Conservation (phyloP, 2,888 invertebrate species). For the Diachrysia chrysitis region DNA sequence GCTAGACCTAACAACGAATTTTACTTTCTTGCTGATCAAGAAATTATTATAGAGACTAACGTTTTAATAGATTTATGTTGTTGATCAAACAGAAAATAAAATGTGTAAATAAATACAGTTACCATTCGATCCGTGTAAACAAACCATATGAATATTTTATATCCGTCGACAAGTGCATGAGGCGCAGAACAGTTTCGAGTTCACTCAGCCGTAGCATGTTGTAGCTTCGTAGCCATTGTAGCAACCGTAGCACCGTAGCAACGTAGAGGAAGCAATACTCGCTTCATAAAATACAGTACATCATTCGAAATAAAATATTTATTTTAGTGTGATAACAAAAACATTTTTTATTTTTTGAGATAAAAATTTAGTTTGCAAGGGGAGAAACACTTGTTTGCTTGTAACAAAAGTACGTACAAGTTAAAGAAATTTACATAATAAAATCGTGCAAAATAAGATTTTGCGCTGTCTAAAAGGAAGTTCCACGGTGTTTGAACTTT, state of each 20-base stretch:
- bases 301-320: neutral
- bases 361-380: slow-evolving; percentile 16
- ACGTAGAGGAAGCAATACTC: slow-evolving; percentile 12
- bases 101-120: neutral
- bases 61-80: too few relatives aligned
- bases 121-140: slow-evolving; percentile 18
- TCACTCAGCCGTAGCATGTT: slow-evolving; percentile 58
- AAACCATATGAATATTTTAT: slow-evolving; percentile 40
- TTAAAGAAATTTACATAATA: slow-evolving; percentile 53
- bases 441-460: slow-evolving; percentile 55
- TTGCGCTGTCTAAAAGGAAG: slow-evolving; percentile 34
- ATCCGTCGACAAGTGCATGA: slow-evolving; percentile 22
- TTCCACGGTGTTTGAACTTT: slow-evolving; percentile 51
- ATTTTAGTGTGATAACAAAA: neutral
- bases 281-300: slow-evolving; percentile 19
- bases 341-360: slow-evolving; percentile 7
- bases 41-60: too few relatives aligned
- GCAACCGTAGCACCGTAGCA: slow-evolving; percentile 42
- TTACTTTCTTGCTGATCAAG: too few relatives aligned
- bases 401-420: slow-evolving; percentile 38
- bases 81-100: too few relatives aligned
- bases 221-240: slow-evolving; percentile 52
- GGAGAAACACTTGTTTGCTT: slow-evolving; percentile 45
- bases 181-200: slow-evolving; percentile 37
- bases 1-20: too few relatives aligned